phyloP scores from a whole-genome alignment of 2,113 vertebrate genomes.

The Gymnocephalus cernua region DNA sequence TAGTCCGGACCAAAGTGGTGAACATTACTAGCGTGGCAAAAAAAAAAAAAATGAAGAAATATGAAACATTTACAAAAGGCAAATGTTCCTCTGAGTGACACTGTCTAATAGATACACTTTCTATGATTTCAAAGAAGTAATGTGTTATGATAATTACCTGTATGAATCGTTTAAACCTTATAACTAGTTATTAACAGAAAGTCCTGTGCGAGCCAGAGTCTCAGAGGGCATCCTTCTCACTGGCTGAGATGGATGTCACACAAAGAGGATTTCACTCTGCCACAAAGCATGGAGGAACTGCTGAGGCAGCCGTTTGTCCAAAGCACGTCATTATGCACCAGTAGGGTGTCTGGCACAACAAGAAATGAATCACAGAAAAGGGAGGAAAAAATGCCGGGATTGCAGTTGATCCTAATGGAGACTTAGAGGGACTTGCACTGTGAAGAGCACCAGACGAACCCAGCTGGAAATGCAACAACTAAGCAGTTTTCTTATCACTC shows the following conservation, averaged over 20 bases:
- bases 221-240: conserved; percentile 22
- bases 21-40: neutral
- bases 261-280: conserved; percentile 49
- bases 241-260: conserved; percentile 40
- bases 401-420: conserved; percentile 56
- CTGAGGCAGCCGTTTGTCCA: conserved; percentile 68
- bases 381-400: conserved; percentile 29
- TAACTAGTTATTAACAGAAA: conserved; percentile 15
- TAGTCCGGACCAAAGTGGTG: neutral
- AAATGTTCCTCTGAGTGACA: conserved; percentile 19
- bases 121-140: conserved; percentile 18
- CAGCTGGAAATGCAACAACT: conserved; percentile 70
- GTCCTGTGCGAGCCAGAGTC: conserved; percentile 8
- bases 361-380: conserved; percentile 52
- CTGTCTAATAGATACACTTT: neutral
- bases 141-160: conserved; percentile 33
- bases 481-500: conserved; percentile 66
- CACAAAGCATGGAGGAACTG: conserved; percentile 58
- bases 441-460: conserved; percentile 48
- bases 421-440: conserved; percentile 44
- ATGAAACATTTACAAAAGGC: conserved; percentile 13
- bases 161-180: conserved; percentile 40
- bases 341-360: conserved; percentile 51
- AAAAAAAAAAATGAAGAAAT: conserved; percentile 28
- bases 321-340: conserved; percentile 62